Percentiles rank a stretch among this genome's conserved stretches.
These are phyloP conservation scores for Trissolcus basalis DNA, from an alignment of 1,140 invertebrate species.

Conservation along the genomic window DNA sequence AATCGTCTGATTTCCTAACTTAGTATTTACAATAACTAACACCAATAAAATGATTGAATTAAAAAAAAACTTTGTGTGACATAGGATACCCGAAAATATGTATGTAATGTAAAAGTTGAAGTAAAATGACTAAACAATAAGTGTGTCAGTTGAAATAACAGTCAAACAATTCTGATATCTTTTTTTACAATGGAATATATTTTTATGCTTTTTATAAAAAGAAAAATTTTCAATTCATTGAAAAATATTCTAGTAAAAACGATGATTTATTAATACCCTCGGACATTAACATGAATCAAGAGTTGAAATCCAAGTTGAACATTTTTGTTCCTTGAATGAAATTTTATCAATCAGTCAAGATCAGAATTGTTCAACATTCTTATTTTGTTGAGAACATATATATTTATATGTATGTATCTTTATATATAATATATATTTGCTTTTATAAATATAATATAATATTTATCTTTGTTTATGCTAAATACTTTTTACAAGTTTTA, in stretches of 20 bases:
- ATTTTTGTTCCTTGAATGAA: no score
- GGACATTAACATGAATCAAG: no score
- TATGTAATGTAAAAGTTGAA: constrained; percentile 19
- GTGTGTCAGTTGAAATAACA: constrained; percentile 22
- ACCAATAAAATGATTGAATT: constrained; percentile 29
- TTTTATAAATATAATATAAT: neutral
- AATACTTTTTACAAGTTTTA: neutral
- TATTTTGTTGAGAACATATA: no score
- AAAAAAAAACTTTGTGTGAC: constrained; percentile 24
- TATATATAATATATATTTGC: neutral
- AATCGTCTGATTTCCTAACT: no score
- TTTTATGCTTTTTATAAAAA: no score
- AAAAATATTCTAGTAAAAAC: no score
- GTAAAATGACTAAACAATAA: constrained; percentile 23
- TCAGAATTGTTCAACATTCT: no score
- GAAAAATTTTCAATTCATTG: no score
- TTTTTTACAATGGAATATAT: no score
- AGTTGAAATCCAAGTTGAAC: no score
- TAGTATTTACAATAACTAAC: constrained; percentile 29
- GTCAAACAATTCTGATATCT: constrained; percentile 16
- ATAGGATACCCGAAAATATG: constrained; percentile 21
- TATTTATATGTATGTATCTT: neutral
- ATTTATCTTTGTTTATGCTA: constrained; percentile 1
- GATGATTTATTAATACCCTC: no score
- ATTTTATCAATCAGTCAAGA: no score